These are phyloP conservation scores for Polietes domitor DNA, from an alignment of 2,888 invertebrate species.

Conservation along the genomic window DNA sequence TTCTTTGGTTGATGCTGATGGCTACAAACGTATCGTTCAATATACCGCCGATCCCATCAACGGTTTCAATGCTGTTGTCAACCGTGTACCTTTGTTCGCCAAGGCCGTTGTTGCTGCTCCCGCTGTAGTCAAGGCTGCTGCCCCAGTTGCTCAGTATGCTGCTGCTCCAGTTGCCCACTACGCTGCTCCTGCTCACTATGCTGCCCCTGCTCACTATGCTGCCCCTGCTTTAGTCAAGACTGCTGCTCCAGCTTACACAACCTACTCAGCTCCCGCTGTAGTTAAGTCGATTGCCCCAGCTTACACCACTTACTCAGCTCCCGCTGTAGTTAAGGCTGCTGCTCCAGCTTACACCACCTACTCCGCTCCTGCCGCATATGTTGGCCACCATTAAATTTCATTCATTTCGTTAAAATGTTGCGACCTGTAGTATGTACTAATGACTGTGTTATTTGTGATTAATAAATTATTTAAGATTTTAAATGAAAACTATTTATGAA, in stretches of 20 bases:
- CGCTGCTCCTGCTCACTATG: slow-evolving; percentile 61
- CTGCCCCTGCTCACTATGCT: slow-evolving; percentile 68
- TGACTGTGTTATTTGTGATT: slow-evolving; percentile 33
- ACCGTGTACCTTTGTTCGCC: slow-evolving; percentile 75
- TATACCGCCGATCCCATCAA: slow-evolving; percentile 80
- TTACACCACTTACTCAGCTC: slow-evolving; percentile 53
- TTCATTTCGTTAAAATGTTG: slow-evolving; percentile 66
- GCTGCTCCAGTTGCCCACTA: slow-evolving; percentile 68
- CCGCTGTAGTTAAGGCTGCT: too few species aligned
- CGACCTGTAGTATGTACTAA: slow-evolving; percentile 56
- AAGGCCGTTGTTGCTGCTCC: slow-evolving; percentile 38
- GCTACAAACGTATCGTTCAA: slow-evolving; percentile 78
- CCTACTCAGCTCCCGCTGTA: slow-evolving; percentile 37
- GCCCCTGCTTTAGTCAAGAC: slow-evolving; percentile 64
- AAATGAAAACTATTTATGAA: not conserved
- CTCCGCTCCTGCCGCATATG: slow-evolving; percentile 66
- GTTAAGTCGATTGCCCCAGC: slow-evolving; percentile 43
- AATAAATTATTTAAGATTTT: slow-evolving; percentile 48
- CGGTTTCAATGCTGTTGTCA: slow-evolving; percentile 80
- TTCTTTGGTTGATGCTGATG: slow-evolving; percentile 78
- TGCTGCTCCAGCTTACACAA: slow-evolving; percentile 65
- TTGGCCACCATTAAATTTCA: slow-evolving; percentile 64
- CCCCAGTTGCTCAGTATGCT: slow-evolving; percentile 60
- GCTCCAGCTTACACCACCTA: too few species aligned
- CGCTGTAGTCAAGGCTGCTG: slow-evolving; percentile 44